phyloP scores from a whole-genome alignment of 2,888 invertebrate species.

The Lithophane socia region DNA sequence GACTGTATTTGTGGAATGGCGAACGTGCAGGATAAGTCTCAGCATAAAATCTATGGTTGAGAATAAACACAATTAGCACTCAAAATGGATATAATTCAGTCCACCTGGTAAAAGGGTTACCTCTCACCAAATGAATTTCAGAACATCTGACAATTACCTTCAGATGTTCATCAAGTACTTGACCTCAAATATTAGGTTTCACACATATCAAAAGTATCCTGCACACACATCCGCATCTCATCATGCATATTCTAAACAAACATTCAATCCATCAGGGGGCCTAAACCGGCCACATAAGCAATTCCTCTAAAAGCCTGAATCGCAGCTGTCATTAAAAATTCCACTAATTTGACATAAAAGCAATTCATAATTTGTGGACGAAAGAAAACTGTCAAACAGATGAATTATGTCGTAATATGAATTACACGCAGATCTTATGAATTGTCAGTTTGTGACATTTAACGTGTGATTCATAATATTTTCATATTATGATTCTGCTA shows the following conservation, averaged over 20 bases:
- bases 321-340: too few relatives aligned
- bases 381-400: too few relatives aligned
- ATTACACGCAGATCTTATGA: too few relatives aligned
- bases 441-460: too few relatives aligned
- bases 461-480: too few relatives aligned
- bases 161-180: not conserved
- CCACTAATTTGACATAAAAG: too few relatives aligned
- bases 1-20: not conserved
- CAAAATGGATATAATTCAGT: not conserved
- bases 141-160: not conserved
- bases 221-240: not conserved
- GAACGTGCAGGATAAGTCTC: not conserved
- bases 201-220: not conserved
- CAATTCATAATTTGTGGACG: too few relatives aligned
- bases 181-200: not conserved
- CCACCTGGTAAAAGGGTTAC: not conserved
- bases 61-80: not conserved
- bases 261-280: not conserved
- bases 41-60: not conserved
- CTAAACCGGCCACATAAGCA: too few relatives aligned
- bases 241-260: not conserved
- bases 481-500: too few relatives aligned
- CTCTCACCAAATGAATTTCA: not conserved
- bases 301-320: too few relatives aligned
- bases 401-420: too few relatives aligned